These are phyloP conservation scores for Melanostoma mellinum DNA, from an alignment of 2,888 invertebrate genomes.

Conservation along the genomic window DNA sequence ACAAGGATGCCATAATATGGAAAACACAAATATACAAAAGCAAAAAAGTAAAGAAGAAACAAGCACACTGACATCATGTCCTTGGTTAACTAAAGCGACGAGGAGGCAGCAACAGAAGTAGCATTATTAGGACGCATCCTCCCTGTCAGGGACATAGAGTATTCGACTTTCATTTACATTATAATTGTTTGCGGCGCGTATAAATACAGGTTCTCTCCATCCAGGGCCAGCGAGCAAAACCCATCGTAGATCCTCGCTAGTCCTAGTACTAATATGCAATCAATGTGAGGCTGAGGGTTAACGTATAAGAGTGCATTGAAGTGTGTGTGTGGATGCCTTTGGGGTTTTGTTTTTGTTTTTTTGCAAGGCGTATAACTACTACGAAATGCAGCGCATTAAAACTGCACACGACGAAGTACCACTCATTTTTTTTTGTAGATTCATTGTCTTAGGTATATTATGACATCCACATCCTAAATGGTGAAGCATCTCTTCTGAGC, in stretches of 20 bases:
- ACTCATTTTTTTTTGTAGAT: slow-evolving; percentile 34
- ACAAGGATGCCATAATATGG: slow-evolving; percentile 37
- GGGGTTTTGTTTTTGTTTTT: slow-evolving; percentile 9
- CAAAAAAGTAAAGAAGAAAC: slow-evolving; percentile 12
- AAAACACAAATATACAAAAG: background rate
- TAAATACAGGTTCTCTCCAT: slow-evolving; percentile 10
- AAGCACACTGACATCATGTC: slow-evolving; percentile 52
- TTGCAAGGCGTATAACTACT: slow-evolving; percentile 33
- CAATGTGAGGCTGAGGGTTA: background rate
- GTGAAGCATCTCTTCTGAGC: slow-evolving; percentile 26
- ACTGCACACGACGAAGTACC: slow-evolving; percentile 33
- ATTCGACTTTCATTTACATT: slow-evolving; percentile 51
- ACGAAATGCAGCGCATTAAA: slow-evolving; percentile 52
- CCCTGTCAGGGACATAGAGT: slow-evolving; percentile 22
- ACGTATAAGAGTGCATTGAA: background rate
- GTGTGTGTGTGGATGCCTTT: slow-evolving; percentile 16
- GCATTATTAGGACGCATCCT: slow-evolving; percentile 39
- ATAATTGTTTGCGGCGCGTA: slow-evolving; percentile 44
- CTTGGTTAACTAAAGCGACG: slow-evolving; percentile 28
- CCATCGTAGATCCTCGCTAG: slow-evolving; percentile 16
- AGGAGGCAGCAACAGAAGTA: slow-evolving; percentile 20
- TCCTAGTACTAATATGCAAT: slow-evolving; percentile 53
- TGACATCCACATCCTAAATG: slow-evolving; percentile 28
- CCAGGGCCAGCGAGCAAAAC: slow-evolving; percentile 4
- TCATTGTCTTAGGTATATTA: slow-evolving; percentile 45